Percentiles rank a stretch among this genome's conserved stretches.
Evolutionary conservation across 2,797 vertebrate genomes (phyloP).

Genomic region (Acropternis orthonyx): DNA sequence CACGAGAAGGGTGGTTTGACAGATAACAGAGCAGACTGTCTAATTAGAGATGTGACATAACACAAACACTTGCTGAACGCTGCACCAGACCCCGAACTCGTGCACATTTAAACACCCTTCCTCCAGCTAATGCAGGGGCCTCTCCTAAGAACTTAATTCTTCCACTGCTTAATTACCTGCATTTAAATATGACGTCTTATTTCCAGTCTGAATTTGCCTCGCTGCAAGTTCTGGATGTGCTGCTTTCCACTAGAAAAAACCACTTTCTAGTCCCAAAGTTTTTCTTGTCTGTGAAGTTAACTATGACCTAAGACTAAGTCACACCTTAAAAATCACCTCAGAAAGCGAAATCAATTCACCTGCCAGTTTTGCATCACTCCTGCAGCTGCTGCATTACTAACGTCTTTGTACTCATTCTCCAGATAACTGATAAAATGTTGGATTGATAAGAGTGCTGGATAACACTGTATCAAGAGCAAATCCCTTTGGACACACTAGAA

Average conservation of each 20-base stretch:
- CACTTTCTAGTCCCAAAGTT: background rate
- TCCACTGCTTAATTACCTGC: background rate
- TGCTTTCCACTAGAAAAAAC: background rate
- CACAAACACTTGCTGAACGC: fast-evolving
- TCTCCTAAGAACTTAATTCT: background rate
- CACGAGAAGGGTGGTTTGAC: background rate
- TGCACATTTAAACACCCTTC: background rate
- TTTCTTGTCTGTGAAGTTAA: background rate
- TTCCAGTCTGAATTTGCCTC: background rate
- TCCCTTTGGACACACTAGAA: background rate
- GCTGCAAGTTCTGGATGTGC: background rate
- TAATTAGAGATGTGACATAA: background rate
- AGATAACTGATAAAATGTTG: background rate
- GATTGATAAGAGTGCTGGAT: background rate
- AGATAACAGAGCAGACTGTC: background rate
- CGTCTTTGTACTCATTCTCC: background rate
- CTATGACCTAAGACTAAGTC: background rate
- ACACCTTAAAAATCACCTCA: background rate
- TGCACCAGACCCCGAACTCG: background rate
- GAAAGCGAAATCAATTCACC: background rate
- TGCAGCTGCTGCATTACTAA: background rate
- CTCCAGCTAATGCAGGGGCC: background rate
- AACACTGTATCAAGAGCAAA: background rate
- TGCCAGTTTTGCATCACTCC: background rate
- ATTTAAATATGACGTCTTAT: background rate